phyloP scores from a whole-genome alignment of 1,140 invertebrate genomes.

The Physella acuta region DNA sequence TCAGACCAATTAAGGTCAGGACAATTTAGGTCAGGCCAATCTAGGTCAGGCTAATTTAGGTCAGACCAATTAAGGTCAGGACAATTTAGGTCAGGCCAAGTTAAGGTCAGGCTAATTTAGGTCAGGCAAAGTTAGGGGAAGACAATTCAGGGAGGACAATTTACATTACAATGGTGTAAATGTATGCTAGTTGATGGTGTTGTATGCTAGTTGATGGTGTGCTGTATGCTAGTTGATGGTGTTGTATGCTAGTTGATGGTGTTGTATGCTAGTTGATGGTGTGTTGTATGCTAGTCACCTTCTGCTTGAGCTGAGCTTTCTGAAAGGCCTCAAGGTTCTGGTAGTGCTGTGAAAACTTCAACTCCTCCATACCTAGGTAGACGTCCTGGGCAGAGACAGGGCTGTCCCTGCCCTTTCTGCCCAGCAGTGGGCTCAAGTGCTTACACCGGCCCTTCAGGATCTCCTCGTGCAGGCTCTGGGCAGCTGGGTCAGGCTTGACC shows the following conservation, averaged over 20 bases:
- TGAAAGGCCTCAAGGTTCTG: constrained; percentile 91
- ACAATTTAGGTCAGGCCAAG: no score
- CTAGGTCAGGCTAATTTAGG: no score
- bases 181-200: not conserved
- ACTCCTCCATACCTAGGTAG: constrained; percentile 62
- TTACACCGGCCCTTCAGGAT: constrained; percentile 41
- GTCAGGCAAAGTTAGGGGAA: not conserved
- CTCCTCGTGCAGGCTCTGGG: constrained; percentile 41
- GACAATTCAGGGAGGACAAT: not conserved
- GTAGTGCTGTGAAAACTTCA: constrained; percentile 70
- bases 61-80: no score
- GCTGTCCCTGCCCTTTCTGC: constrained; percentile 68
- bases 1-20: no score
- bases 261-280: not conserved
- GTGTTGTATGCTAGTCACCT: constrained; percentile 65
- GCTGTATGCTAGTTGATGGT: not conserved
- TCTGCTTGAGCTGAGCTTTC: constrained; percentile 89
- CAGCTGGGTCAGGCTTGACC: constrained; percentile 38
- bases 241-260: not conserved
- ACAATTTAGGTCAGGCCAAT: no score
- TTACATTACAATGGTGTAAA: not conserved
- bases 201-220: not conserved
- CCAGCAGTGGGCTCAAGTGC: constrained; percentile 51
- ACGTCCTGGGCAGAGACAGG: constrained; percentile 76
- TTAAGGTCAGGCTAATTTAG: not conserved